Evolutionary conservation across 2,888 invertebrate species (phyloP), one percentile per base, ranked within the genome.

Genomic region (Branchipolynoe longqiensis): DNA sequence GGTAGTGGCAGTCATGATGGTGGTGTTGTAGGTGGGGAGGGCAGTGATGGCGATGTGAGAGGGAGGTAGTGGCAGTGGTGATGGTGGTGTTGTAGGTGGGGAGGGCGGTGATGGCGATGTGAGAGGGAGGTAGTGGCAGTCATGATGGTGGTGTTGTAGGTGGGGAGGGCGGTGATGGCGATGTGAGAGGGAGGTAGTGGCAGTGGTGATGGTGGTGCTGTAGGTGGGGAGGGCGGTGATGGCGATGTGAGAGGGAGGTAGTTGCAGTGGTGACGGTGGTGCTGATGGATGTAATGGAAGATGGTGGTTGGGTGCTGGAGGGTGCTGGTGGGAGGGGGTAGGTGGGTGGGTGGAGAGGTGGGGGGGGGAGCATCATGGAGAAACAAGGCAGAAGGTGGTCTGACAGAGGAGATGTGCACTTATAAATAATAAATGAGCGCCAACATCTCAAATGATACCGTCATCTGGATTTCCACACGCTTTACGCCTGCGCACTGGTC

Each of bases 401-500:
- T 58, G 58, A 58, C 58, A 58, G 58, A 58, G 58, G 12, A 25
- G 58, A 58, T 58, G 25, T 58, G 58, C 58, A 58, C 25, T 58
- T 58, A 58, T 58, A 58, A 58, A 58, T 58, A 58, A 58, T 58
- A 58, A 58, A 58, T 58, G 58, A 58, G 22, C 48, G 18, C 48
- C n/a, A 18, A 18, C 48, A 48, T 48, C 48, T 48, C 8, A 48
- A n/a, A n/a, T n/a, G n/a, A n/a, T n/a, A n/a, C n/a, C n/a, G n/a
- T n/a, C n/a, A n/a, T n/a, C n/a, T n/a, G n/a, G n/a, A n/a, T n/a
- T n/a, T n/a, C n/a, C n/a, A n/a, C n/a, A n/a, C n/a, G n/a, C n/a
- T n/a, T n/a, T n/a, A n/a, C n/a, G n/a, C n/a, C n/a, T n/a, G n/a
- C n/a, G n/a, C n/a, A n/a, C n/a, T n/a, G n/a, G n/a, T n/a, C n/a